Evolutionary conservation across 2,797 vertebrate species (phyloP).

Genomic region (Thalassophryne amazonica): DNA sequence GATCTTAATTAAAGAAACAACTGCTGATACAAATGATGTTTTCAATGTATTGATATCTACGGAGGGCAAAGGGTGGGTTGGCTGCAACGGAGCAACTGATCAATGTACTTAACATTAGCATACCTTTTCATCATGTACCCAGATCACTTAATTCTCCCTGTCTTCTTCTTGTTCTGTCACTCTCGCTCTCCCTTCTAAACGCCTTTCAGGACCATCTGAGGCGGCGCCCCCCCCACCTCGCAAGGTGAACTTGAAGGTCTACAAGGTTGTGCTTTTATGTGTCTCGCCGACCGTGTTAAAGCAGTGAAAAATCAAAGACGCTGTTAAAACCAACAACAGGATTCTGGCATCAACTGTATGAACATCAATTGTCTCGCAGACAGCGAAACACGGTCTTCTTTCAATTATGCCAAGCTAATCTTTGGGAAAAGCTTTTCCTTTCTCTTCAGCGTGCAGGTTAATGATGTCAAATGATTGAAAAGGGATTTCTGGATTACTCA

Average conservation of each 20-base stretch:
- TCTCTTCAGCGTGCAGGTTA: conserved; percentile 60
- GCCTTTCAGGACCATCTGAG: conserved; percentile 65
- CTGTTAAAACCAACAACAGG: conserved; percentile 60
- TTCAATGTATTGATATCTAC: conserved; percentile 85
- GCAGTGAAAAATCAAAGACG: conserved; percentile 66
- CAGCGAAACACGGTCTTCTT: conserved; percentile 39
- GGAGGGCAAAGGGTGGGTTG: conserved; percentile 62
- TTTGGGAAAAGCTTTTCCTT: conserved; percentile 26
- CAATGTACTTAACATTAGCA: conserved; percentile 85
- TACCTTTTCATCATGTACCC: conserved; percentile 84
- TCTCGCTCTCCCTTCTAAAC: conserved; percentile 64
- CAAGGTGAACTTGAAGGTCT: conserved; percentile 86
- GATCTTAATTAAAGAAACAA: conserved; percentile 98
- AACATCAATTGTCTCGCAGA: conserved; percentile 68
- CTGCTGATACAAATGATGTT: conserved; percentile 95
- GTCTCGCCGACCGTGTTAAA: conserved; percentile 63
- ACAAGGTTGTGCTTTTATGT: conserved; percentile 70
- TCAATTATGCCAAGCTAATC: conserved; percentile 61
- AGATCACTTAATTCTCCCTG: conserved; percentile 77
- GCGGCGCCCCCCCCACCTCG: conserved; percentile 56
- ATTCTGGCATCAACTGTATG: conserved; percentile 58
- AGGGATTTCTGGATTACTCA: conserved; percentile 54
- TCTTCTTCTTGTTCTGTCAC: conserved; percentile 72
- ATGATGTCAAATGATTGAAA: conserved; percentile 63
- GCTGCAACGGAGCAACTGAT: conserved; percentile 73